Evolutionary conservation across 2,113 vertebrate genomes (phyloP).

Genomic region (Passer domesticus): DNA sequence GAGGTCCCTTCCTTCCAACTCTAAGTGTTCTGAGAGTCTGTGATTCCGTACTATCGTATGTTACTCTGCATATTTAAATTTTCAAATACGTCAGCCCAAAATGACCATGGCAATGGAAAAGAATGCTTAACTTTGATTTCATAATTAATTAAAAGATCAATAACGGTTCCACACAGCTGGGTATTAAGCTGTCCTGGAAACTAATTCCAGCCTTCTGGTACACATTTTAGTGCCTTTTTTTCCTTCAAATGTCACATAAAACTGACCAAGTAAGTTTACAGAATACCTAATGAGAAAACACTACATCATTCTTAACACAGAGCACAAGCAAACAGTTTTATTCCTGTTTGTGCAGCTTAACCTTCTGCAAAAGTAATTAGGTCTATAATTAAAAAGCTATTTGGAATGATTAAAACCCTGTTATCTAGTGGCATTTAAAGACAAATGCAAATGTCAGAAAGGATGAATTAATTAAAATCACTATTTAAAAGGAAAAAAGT

Average conservation of each 20-base stretch:
- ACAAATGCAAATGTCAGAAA: conserved; percentile 83
- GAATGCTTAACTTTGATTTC: conserved; percentile 7
- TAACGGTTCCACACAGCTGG: background rate
- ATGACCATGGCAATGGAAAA: background rate
- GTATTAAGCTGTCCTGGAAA: conserved; percentile 51
- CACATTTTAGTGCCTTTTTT: background rate
- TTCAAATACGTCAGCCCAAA: background rate
- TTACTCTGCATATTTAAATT: background rate
- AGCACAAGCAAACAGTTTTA: conserved; percentile 75
- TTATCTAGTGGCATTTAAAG: conserved; percentile 82
- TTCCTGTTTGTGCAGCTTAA: conserved; percentile 79
- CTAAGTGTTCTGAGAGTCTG: background rate
- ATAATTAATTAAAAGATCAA: conserved; percentile 62
- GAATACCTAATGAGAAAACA: conserved; percentile 69
- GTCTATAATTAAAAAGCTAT: conserved; percentile 82
- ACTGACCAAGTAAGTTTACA: conserved; percentile 65
- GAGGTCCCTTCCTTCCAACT: background rate
- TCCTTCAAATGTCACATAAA: conserved; percentile 57
- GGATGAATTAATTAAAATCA: conserved; percentile 79
- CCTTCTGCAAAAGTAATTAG: conserved; percentile 81
- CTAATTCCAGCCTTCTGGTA: conserved; percentile 29
- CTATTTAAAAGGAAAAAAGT: conserved; percentile 69
- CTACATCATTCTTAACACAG: conserved; percentile 64
- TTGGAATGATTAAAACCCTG: conserved; percentile 79
- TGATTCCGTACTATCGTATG: background rate